phyloP scores from a whole-genome alignment of 2,888 invertebrate genomes.

The Drosophila prolongata region DNA sequence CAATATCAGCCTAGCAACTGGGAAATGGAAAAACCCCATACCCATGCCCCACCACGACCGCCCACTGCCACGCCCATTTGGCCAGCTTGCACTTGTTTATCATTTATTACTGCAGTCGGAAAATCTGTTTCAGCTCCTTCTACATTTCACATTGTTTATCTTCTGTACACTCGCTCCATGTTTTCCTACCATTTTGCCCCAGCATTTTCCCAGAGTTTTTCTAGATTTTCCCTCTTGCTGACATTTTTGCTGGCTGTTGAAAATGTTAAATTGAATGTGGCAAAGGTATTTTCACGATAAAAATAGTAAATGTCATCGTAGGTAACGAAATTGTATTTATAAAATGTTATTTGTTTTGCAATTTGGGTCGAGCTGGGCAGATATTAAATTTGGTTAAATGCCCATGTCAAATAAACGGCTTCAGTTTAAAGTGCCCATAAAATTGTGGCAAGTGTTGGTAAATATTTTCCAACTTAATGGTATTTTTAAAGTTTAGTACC shows the following conservation, averaged over 20 bases:
- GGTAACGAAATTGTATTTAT: constrained; percentile 27
- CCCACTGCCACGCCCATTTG: constrained; percentile 27
- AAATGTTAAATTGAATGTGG: constrained; percentile 32
- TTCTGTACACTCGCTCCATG: constrained; percentile 33
- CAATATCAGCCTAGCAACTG: constrained; percentile 57
- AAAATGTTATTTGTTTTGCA: constrained; percentile 15
- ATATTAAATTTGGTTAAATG: constrained; percentile 3
- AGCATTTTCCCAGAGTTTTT: constrained; percentile 3
- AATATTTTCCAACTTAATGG: background rate
- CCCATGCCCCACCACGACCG: background rate
- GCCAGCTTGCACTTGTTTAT: constrained; percentile 77
- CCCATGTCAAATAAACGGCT: background rate
- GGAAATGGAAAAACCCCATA: constrained; percentile 5
- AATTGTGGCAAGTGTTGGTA: background rate
- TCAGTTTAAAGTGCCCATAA: background rate
- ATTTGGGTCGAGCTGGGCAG: background rate
- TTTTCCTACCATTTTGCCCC: constrained; percentile 23
- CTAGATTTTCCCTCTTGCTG: constrained; percentile 18
- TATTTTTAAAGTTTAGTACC: background rate
- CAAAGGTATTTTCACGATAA: constrained; percentile 24
- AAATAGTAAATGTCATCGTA: constrained; percentile 24
- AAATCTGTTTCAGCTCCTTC: constrained; percentile 51
- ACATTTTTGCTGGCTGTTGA: constrained; percentile 30
- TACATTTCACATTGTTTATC: constrained; percentile 58
- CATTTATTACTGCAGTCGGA: constrained; percentile 73